Evolutionary conservation across 2,797 vertebrate genomes (phyloP).

Genomic region (Margarornis squamiger): DNA sequence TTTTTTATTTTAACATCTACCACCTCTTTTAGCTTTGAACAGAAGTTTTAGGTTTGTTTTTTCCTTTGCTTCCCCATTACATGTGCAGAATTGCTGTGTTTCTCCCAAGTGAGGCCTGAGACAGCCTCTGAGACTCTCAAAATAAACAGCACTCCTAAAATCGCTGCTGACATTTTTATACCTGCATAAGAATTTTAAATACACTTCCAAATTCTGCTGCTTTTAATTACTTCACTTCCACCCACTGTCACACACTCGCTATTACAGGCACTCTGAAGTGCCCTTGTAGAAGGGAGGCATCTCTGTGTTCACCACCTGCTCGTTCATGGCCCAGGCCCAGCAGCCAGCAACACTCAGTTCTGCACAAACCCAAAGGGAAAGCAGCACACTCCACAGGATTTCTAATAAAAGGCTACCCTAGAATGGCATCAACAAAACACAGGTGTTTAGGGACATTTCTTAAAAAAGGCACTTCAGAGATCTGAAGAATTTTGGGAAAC

Average conservation of each 20-base stretch:
- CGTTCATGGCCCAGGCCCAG: not conserved
- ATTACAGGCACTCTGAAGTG: not conserved
- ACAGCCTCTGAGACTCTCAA: not conserved
- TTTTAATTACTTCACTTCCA: slow-evolving; percentile 43
- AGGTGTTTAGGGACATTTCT: not conserved
- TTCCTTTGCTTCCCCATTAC: not conserved
- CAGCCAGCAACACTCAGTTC: not conserved
- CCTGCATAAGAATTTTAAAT: slow-evolving; percentile 24
- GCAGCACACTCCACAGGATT: not conserved
- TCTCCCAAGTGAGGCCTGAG: not conserved
- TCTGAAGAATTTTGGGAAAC: not conserved
- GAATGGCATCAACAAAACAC: not conserved
- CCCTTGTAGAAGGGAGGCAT: not conserved
- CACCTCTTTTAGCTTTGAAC: not conserved
- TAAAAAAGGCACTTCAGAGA: not conserved
- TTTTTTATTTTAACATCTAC: not conserved
- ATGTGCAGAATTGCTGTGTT: not conserved
- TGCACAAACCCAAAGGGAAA: not conserved
- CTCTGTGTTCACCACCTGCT: not conserved
- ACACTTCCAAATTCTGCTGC: slow-evolving; percentile 16
- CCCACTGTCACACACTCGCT: not conserved
- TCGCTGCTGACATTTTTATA: not conserved
- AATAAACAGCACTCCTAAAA: not conserved
- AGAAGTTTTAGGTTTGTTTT: not conserved
- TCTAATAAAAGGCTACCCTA: not conserved